Percentiles rank a stretch among this genome's conserved stretches.
Conservation (phyloP, 2,113 vertebrate species). For the Macquaria ambigua region DNA sequence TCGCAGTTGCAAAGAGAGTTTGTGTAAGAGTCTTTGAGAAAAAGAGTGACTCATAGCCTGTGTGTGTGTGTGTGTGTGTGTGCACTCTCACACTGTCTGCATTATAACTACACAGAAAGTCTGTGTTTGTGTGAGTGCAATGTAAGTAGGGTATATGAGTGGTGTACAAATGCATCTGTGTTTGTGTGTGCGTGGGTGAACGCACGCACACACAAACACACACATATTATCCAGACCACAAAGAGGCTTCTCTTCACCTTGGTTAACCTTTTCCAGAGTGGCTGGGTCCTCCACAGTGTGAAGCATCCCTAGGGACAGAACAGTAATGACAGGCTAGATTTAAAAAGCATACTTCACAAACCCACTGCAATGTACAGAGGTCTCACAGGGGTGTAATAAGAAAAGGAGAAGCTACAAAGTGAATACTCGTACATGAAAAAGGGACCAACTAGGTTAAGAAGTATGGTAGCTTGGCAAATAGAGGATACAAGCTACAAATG, state of each 20-base stretch:
- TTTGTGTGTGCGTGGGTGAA: not conserved
- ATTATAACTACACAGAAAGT: not conserved
- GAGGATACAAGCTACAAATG: not conserved
- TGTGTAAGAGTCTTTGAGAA: not conserved
- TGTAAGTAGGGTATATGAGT: not conserved
- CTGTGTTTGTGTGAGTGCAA: not conserved
- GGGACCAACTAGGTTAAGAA: not conserved
- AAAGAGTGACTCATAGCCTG: not conserved
- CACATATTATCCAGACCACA: conserved; percentile 11
- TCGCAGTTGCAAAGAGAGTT: not conserved
- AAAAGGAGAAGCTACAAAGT: not conserved
- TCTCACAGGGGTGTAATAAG: not conserved
- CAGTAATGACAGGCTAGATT: conserved; percentile 30
- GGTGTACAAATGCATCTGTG: not conserved
- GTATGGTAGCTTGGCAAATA: not conserved
- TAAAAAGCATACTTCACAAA: conserved; percentile 31
- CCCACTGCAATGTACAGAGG: not conserved
- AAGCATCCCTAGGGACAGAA: conserved; percentile 84
- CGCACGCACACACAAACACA: not conserved
- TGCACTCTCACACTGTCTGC: conserved; percentile 3
- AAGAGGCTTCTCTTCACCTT: conserved; percentile 86
- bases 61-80: not conserved
- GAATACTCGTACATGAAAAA: not conserved
- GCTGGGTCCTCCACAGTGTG: conserved; percentile 84
- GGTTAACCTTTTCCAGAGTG: conserved; percentile 84